Evolutionary conservation across 2,888 invertebrate genomes (phyloP).

Genomic region (Eristalinus aeneus): DNA sequence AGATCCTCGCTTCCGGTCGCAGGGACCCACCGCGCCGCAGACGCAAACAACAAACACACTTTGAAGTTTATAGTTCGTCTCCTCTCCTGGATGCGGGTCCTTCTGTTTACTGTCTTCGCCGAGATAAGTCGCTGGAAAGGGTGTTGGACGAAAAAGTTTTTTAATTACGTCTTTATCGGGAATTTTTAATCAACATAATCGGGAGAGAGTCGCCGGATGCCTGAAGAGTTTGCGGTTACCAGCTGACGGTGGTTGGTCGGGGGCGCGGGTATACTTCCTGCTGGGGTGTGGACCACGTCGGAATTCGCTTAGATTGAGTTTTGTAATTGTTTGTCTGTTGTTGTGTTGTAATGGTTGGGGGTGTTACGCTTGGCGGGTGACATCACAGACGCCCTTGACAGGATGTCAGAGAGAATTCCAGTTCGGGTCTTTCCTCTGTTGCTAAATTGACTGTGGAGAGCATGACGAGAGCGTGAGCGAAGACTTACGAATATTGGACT

Average conservation of each 20-base stretch:
- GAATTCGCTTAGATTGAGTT: not conserved
- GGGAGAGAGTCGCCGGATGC: constrained; percentile 33
- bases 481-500: too few species aligned
- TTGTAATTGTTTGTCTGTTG: not conserved
- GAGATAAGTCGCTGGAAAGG: constrained; percentile 19
- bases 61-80: constrained; percentile 53
- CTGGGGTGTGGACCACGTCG: not conserved
- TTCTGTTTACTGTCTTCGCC: constrained; percentile 30
- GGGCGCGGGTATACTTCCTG: not conserved
- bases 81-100: constrained; percentile 6
- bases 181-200: constrained; percentile 69
- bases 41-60: constrained; percentile 55
- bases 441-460: too few species aligned
- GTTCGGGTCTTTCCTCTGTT: too few species aligned
- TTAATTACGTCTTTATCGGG: constrained; percentile 69
- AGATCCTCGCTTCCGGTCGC: constrained; percentile 43
- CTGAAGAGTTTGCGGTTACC: constrained; percentile 14
- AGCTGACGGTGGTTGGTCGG: not conserved
- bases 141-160: constrained; percentile 54
- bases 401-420: too few species aligned
- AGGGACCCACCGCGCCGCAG: constrained; percentile 13
- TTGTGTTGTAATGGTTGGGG: not conserved
- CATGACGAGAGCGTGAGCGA: too few species aligned
- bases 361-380: not conserved
- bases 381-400: not conserved